Evolutionary conservation across 2,888 invertebrate species (phyloP).

Genomic region (Uropetala carovei): DNA sequence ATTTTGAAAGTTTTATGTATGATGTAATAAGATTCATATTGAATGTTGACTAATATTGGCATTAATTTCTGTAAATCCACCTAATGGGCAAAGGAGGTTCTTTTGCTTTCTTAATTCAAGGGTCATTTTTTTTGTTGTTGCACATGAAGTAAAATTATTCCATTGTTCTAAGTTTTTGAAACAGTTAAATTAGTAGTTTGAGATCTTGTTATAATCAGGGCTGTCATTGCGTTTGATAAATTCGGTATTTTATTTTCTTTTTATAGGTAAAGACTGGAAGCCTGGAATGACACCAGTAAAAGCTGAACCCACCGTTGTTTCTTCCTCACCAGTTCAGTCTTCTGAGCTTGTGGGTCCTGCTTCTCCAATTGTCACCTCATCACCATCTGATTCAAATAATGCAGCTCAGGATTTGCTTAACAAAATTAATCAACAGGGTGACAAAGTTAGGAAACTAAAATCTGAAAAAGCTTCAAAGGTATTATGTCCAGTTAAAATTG

Average conservation of each 20-base stretch:
- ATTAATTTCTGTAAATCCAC: no score
- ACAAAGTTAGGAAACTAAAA: constrained; percentile 74
- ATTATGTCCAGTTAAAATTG: not conserved
- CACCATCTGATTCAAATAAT: constrained; percentile 68
- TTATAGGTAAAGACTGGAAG: constrained; percentile 72
- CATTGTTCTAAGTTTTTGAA: not conserved
- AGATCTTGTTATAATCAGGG: not conserved
- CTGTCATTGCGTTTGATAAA: not conserved
- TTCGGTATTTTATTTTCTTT: not conserved
- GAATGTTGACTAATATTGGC: not conserved
- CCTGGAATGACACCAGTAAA: constrained; percentile 66
- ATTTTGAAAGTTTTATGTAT: no score
- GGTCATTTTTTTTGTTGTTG: no score
- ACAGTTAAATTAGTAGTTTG: not conserved
- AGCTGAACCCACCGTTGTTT: not conserved
- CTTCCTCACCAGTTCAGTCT: not conserved
- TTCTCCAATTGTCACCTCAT: constrained; percentile 28
- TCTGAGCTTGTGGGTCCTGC: not conserved
- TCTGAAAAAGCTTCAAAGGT: constrained; percentile 73
- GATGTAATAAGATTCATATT: not conserved
- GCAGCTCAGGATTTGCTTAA: constrained; percentile 33
- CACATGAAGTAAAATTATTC: not conserved
- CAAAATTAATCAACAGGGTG: constrained; percentile 73
- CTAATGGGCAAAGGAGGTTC: not conserved
- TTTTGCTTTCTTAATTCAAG: no score